Evolutionary conservation across 2,888 invertebrate genomes (phyloP).

Genomic region (Tenthredo scrophulariae): DNA sequence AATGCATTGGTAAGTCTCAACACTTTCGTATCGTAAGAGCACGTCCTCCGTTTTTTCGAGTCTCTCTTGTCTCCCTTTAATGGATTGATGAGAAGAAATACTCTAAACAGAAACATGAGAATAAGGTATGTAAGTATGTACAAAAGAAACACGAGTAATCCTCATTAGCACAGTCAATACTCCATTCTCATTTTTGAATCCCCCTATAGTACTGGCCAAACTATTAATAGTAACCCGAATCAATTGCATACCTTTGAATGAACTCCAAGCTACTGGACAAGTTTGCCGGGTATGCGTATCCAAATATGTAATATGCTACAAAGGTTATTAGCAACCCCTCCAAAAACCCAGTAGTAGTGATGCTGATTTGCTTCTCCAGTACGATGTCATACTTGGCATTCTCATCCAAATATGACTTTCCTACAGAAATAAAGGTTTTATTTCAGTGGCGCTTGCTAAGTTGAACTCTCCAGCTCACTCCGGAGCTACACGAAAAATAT

Average conservation of each 20-base stretch:
- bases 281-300: background rate
- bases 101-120: conserved; percentile 4
- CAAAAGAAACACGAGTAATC: background rate
- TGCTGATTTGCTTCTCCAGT: background rate
- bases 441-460: background rate
- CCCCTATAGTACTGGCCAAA: background rate
- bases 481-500: background rate
- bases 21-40: background rate
- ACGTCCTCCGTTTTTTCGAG: background rate
- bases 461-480: background rate
- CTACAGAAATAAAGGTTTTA: background rate
- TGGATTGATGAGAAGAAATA: background rate
- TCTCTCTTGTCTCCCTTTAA: background rate
- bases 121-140: background rate
- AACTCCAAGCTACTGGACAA: background rate
- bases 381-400: background rate
- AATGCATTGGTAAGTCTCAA: background rate
- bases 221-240: background rate
- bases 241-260: conserved; percentile 4
- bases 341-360: background rate
- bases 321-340: background rate
- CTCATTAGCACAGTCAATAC: background rate
- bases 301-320: background rate
- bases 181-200: background rate
- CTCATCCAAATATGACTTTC: background rate